Base-by-base conservation (phyloP, 2,113 vertebrate genomes). In the Dromas ardeola region DNA sequence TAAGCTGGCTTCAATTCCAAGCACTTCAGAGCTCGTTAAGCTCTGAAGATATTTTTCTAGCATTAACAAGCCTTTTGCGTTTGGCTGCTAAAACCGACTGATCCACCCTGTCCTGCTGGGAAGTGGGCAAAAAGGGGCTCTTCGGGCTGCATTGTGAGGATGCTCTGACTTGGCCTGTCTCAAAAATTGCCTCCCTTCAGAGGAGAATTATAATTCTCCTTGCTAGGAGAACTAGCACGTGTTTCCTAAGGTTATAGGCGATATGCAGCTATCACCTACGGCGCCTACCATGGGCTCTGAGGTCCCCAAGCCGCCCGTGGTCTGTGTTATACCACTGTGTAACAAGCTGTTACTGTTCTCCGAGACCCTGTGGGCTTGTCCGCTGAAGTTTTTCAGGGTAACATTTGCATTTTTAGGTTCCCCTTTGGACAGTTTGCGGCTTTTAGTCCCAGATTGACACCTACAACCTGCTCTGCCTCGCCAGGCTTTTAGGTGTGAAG, bases 221-320 rank as follows among this genome's bases (percentile, higher is more conserved):
- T 40, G 29, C 25, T 21, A 7, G 34, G 34, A 70, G 21, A 53
- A 40, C 27, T 32, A 63, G 17, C 27, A 17, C 8, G 2, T 15
- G 11, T 72, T 61, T 59, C 30, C 43, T 49, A 36, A 52, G 38
- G 38, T 26, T 15, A 22, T 2, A 7, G 21, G 20, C 55, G 21
- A n/a, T 40, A 19, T 3, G 36, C 34, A 36, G 52, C 5, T 26
- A 15, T 7, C 34, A 38, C 22, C 40, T 43, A 38, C 56, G 8
- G 27, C 30, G 43, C 26, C 47, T 38, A 3, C 36, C 34, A 20
- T 0, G 1, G 59, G n/a, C 6, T 11, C 40, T 5, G 11, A 15
- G 40, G 23, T 56, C n/a, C 27, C 61, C 43, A 15, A 23, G 3
- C 19, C 49, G n/a, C 10, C 2, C 26, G 26, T 32, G 4, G 20